Evolutionary conservation across 2,888 invertebrate genomes (phyloP), one percentile per base, ranked within the genome.

Genomic region (Athalia rosae): DNA sequence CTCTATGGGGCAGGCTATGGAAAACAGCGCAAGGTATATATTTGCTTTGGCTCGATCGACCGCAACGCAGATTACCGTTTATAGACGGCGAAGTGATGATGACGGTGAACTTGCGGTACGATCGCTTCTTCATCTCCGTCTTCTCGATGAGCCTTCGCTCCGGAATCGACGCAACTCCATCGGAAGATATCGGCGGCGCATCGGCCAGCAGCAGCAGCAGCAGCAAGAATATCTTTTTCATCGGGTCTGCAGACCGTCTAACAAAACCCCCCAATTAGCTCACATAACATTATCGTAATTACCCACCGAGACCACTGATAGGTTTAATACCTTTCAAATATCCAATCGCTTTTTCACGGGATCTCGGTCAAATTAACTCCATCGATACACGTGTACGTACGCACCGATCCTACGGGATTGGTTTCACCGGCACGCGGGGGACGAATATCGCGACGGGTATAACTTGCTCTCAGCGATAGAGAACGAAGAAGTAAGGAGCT

Each of bases 261-360:
- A 71, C 83, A 84, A 85, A 87, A 85, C 84, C 87, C 85, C 80
- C 86, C 86, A 87, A 87, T 87, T 87, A 87, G 86, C 83, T 84
- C 85, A 84, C 87, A 87, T 87, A 86, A 85, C 84, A 87, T 87
- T 87, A 87, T 82, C 84, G 87, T 87, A 86, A 87, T 87, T 87
- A 86, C 83, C 82, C 81, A 79, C 79, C 80, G 76, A 79, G 78
- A 79, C 82, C 82, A 82, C 82, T 81, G 87, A 86, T 85, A 84
- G 81, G 80, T 79, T 83, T 84, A 83, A 85, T 83, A 82, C 82
- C 81, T 78, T 80, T 83, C 79, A 84, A 85, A 85, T 84, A 84
- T 82, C 81, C 80, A 79, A 79, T 79, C 79, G 76, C 76, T 66
- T 79, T 80, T 83, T 76, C 66, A 73, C 56, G 63, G 61, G 77